Conservation (phyloP, 2,797 vertebrate species). For the Podarcis lilfordi region DNA sequence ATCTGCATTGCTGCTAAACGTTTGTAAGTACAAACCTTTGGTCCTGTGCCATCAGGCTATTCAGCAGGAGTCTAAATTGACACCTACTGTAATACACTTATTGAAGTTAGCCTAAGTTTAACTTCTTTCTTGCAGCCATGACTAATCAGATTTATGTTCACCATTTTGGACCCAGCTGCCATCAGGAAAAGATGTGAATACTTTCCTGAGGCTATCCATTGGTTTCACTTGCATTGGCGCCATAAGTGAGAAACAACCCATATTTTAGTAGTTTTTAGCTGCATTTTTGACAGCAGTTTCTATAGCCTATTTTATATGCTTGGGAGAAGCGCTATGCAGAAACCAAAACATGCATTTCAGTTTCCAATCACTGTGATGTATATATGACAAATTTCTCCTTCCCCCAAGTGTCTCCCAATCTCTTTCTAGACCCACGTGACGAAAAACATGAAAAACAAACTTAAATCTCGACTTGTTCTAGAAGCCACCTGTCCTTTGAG, state of each 20-base stretch:
- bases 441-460: constrained; percentile 41
- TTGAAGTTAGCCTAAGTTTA: not conserved
- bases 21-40: too few species aligned
- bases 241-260: not conserved
- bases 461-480: constrained; percentile 57
- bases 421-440: constrained; percentile 43
- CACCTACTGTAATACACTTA: not conserved
- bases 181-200: not conserved
- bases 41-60: too few species aligned
- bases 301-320: constrained; percentile 46
- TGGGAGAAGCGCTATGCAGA: constrained; percentile 47
- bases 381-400: constrained; percentile 58
- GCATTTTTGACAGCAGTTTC: constrained; percentile 52
- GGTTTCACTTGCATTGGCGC: not conserved
- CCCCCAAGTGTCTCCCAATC: constrained; percentile 42
- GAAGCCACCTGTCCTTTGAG: constrained; percentile 46
- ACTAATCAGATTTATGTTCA: not conserved
- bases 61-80: too few species aligned
- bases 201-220: not conserved
- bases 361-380: constrained; percentile 53
- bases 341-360: constrained; percentile 63
- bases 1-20: too few species aligned
- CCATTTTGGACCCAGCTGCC: not conserved
- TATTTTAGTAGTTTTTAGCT: not conserved
- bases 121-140: not conserved